A percentile compares a stretch with the other conserved stretches of the same genome.
These are phyloP conservation scores for Cyclura pinguis DNA, from an alignment of 2,797 vertebrate species.

Conservation along the genomic window DNA sequence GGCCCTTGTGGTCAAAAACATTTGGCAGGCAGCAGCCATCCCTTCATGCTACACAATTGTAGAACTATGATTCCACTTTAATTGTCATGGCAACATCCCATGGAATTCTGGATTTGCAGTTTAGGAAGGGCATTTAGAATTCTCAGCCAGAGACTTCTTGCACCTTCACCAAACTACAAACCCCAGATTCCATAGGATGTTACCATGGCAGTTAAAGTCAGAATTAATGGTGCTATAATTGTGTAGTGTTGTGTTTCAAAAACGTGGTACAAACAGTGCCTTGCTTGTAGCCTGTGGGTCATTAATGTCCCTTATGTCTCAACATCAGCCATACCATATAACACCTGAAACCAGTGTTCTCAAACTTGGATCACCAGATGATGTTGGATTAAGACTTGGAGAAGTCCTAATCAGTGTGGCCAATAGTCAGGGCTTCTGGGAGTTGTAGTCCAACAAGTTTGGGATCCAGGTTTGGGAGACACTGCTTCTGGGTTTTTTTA, in stretches of 20 bases:
- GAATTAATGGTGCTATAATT: no score
- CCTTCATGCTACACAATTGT: no score
- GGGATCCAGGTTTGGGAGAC: not conserved
- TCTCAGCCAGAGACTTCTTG: no score
- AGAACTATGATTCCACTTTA: no score
- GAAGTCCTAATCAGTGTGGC: not conserved
- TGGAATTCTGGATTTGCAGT: no score
- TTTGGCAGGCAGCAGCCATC: not conserved
- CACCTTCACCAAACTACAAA: no score
- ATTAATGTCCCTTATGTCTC: not conserved
- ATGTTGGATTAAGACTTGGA: not conserved
- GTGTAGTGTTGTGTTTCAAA: not conserved
- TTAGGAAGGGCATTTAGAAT: no score
- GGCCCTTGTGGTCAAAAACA: not conserved
- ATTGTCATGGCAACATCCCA: no score
- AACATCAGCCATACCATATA: not conserved
- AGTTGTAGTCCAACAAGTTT: not conserved
- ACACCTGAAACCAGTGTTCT: not conserved
- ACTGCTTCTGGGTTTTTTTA: no score
- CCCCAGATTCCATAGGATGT: no score
- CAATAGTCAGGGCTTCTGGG: not conserved
- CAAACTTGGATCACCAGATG: not conserved
- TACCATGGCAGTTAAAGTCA: no score
- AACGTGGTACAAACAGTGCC: not conserved
- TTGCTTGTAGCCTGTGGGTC: not conserved